Base-by-base conservation (phyloP, 2,113 vertebrate genomes). In the Grantiella picta region DNA sequence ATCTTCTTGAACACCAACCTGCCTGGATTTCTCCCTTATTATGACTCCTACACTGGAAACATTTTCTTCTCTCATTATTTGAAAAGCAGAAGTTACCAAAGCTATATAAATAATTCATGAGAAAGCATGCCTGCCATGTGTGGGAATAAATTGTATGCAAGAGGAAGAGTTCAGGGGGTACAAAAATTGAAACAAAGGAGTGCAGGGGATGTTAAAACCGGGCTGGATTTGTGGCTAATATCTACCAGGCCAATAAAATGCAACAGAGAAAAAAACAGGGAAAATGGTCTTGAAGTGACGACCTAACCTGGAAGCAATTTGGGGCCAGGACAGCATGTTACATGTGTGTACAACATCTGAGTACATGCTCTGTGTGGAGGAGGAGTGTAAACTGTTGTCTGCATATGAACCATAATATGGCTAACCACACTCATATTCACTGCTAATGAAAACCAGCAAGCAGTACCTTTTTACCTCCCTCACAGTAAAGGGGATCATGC, bases 71-170 rank as follows among this genome's bases (percentile, higher is more conserved):
- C 56, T 91, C 47, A 63, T 86, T 95, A 88, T 94, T 86, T 95
- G 75, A 92, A 80, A 95, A 96, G 89, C 38, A 92, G 83, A 94
- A 94, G 72, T 94, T 95, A 89, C 44, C 25, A 56, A 92, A 94
- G 65, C 69, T 86, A 20, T 42, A 94, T 92, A 89, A 95, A 97
- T 95, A 94, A 97, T 95, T 97, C 92, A 94, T 91, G 78, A 94
- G 92, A 50, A 69, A 83, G 76, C 59, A 83, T 70, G 90, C 66
- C 79, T 96, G 63, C 76, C 85, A 90, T 83, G 82, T 95, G 92
- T 93, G 80, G 82, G 91, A 97, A 94, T 92, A 95, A 95, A 95
- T 88, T 90, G 52, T 52, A 64, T 28, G n/a, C 2, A 3, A 93
- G 83, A 89, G 65, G 72, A 92, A 92, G 77, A 86, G 80, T 86